Percentiles rank a stretch among this genome's conserved stretches.
Evolutionary conservation across 2,888 invertebrate species (phyloP).

Genomic region (Stenoptilia bipunctidactyla): DNA sequence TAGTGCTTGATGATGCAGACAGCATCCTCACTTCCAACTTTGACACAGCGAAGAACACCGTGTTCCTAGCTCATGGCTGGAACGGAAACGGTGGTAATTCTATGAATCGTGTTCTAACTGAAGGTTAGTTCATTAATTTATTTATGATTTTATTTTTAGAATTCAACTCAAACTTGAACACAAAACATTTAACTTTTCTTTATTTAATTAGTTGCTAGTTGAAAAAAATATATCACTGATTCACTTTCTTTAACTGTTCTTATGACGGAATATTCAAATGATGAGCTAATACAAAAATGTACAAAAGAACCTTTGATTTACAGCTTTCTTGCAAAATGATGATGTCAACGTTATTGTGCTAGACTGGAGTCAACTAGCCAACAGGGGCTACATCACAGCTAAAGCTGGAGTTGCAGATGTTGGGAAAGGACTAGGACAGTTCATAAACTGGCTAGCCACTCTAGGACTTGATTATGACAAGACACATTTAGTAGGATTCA

Average conservation of each 20-base stretch:
- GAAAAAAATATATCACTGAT: too few species aligned
- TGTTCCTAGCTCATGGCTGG: slow-evolving; percentile 46
- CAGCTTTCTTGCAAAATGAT: slow-evolving; percentile 31
- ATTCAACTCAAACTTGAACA: too few species aligned
- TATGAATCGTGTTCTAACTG: slow-evolving; percentile 28
- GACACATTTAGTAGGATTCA: slow-evolving; percentile 52
- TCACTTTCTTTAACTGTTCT: too few species aligned
- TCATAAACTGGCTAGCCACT: slow-evolving; percentile 30
- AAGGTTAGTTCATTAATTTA: too few species aligned
- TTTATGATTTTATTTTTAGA: too few species aligned
- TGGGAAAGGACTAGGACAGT: slow-evolving; percentile 31
- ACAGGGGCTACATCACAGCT: slow-evolving; percentile 38
- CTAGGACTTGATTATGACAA: slow-evolving; percentile 28
- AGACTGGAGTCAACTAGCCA: slow-evolving; percentile 47
- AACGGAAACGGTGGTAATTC: slow-evolving; percentile 29
- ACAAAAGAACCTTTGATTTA: too few species aligned
- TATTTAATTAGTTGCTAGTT: too few species aligned
- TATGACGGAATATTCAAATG: too few species aligned
- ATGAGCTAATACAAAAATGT: too few species aligned
- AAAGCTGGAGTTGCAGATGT: slow-evolving; percentile 29
- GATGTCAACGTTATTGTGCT: slow-evolving; percentile 52
- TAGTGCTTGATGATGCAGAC: slow-evolving; percentile 18
- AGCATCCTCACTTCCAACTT: slow-evolving; percentile 28
- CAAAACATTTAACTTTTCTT: too few species aligned
- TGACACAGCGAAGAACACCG: slow-evolving; percentile 23